Evolutionary conservation across 92 coral and sea anemone genomes (phyloP), one percentile per base, ranked within the genome.

Genomic region (Epizoanthus rinbou): DNA sequence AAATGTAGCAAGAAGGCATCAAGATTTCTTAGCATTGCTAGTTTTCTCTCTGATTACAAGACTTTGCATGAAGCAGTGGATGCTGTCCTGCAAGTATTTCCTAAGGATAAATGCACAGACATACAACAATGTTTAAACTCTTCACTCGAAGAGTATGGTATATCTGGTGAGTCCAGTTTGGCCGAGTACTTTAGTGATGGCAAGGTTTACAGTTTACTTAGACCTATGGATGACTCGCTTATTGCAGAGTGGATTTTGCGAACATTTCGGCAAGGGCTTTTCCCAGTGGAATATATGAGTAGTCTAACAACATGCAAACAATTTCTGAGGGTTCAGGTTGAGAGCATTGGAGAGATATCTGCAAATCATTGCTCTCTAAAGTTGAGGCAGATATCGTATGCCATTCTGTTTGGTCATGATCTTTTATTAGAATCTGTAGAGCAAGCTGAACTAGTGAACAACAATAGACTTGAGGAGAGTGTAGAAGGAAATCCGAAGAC

Each of bases 81-180:
- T 0, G 74, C 68, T 50, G 90, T 88, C 10, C 86, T 93, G 0
- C 45, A 47, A 58, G 37, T 75, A 39, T 47, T 87, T 39, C 64
- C 82, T 31, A 50, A 83, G 14, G 80, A 28, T 0, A 64, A 79
- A 17, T n/a, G 37, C 21, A 25, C 37, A 28, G 84, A 57, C 39
- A 62, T 88, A 41, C 60, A 75, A 64, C 79, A 85, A 54, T 86
- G 91, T 6, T 64, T 97, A 11, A 69, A 72, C 18, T 39, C 64
- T 33, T 97, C 99, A 7, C 76, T 97, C 17, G 89, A 82, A 24
- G 96, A 91, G 68, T 97, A 93, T 70, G 79, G 74, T 10, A 73
- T 81, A 19, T 85, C 85, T 37, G 28, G 43, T 28, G 83, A 86
- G 57, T 81, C 86, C 22, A 89, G 85, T 52, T 62, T 95, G 66